phyloP scores from a whole-genome alignment of 2,113 vertebrate genomes.

The Halcyon malimbica region DNA sequence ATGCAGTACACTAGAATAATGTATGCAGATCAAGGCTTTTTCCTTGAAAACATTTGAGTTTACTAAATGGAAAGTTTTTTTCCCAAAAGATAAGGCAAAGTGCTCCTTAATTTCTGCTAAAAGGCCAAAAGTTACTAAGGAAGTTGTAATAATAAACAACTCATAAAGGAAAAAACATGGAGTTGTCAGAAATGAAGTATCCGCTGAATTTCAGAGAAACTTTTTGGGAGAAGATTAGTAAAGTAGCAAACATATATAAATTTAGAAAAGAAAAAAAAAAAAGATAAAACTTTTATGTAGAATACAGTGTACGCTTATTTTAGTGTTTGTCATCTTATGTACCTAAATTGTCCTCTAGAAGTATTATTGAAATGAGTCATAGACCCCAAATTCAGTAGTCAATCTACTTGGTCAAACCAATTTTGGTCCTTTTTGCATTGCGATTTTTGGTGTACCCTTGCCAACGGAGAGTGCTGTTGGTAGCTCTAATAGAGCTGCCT shows the following conservation, averaged over 20 bases:
- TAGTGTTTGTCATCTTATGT: not conserved
- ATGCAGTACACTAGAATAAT: not conserved
- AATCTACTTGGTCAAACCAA: not conserved
- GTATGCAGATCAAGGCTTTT: not conserved
- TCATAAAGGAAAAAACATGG: not conserved
- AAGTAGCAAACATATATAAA: not conserved
- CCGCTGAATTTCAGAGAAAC: not conserved
- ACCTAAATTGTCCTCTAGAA: not conserved
- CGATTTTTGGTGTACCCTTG: not conserved
- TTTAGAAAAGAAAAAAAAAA: not conserved
- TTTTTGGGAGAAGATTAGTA: not conserved
- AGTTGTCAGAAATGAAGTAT: not conserved
- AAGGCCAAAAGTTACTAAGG: not conserved
- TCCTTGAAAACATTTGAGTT: not conserved
- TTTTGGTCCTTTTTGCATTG: not conserved
- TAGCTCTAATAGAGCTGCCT: not conserved
- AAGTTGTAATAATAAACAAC: not conserved
- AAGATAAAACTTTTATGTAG: not conserved
- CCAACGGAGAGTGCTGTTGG: not conserved
- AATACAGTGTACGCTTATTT: not conserved
- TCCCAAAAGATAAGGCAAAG: not conserved
- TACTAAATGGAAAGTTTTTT: not conserved
- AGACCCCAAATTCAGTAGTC: not conserved
- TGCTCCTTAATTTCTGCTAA: not conserved
- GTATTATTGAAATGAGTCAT: not conserved